Evolutionary conservation across 2,888 invertebrate genomes (phyloP).

Genomic region (Ichneumoninae sp.): DNA sequence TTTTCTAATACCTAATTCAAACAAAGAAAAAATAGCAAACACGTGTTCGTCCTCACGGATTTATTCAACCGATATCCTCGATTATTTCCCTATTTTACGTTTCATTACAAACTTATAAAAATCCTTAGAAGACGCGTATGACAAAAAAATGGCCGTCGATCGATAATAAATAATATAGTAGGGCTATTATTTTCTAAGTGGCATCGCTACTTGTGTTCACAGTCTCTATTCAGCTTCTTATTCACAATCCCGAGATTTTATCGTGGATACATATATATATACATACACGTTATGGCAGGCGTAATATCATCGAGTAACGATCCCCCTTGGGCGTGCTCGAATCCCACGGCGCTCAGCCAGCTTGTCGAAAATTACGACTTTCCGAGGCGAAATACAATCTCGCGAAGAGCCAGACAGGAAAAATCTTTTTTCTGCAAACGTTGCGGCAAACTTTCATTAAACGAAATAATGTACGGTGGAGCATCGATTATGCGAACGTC

Average conservation of each 20-base stretch:
- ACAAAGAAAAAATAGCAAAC: background rate
- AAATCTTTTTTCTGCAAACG: conserved; percentile 10
- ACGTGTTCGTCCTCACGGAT: background rate
- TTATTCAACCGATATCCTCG: background rate
- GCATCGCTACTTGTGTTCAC: background rate
- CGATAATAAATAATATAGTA: background rate
- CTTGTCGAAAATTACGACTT: background rate
- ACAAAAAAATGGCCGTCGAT: background rate
- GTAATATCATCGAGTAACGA: conserved; percentile 15
- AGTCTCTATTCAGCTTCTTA: background rate
- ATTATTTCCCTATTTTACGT: background rate
- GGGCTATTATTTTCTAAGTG: conserved; percentile 3
- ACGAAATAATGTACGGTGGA: background rate
- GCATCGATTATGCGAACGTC: background rate
- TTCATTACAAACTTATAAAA: background rate
- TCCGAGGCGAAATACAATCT: conserved; percentile 22
- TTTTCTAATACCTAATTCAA: background rate
- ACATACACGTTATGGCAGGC: background rate
- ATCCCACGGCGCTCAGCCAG: background rate
- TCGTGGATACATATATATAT: background rate
- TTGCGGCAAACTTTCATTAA: background rate
- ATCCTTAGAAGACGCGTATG: background rate
- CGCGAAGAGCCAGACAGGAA: conserved; percentile 6
- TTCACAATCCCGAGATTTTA: conserved; percentile 27
- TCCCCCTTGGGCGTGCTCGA: background rate